phyloP scores from a whole-genome alignment of 2,113 vertebrate genomes.

The Neolamprologus fasciatus region DNA sequence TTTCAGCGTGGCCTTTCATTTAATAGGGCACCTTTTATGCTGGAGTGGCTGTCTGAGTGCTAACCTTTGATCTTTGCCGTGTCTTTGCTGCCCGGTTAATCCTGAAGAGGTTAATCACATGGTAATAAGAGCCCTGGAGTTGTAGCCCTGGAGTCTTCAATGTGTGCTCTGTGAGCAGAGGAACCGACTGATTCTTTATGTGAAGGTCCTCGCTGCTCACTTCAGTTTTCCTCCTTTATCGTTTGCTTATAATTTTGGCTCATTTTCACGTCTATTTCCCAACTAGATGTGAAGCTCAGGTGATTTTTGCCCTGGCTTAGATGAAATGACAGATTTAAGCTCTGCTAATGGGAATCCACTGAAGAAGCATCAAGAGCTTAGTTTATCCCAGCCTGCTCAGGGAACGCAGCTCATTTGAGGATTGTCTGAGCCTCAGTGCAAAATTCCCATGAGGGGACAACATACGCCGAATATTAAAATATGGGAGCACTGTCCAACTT shows the following conservation, averaged over 20 bases:
- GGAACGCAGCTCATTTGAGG: constrained; percentile 2
- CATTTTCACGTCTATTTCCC: background rate
- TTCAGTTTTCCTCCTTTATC: background rate
- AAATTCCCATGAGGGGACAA: background rate
- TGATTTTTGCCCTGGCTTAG: constrained; percentile 34
- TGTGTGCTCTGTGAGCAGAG: background rate
- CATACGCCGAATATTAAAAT: constrained; percentile 5
- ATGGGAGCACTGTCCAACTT: background rate
- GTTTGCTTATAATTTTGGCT: background rate
- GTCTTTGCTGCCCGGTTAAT: constrained; percentile 38
- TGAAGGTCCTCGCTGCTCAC: background rate
- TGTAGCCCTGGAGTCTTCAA: background rate
- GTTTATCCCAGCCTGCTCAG: background rate
- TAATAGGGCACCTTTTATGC: constrained; percentile 36
- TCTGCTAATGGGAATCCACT: constrained; percentile 39
- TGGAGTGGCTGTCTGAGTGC: constrained; percentile 20
- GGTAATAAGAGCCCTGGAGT: constrained; percentile 31
- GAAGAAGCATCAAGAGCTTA: constrained; percentile 47
- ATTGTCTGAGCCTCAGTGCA: background rate
- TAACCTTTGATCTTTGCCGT: constrained; percentile 31
- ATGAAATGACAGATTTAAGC: constrained; percentile 48
- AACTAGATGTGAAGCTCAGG: background rate
- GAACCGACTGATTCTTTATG: background rate
- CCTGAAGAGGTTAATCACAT: constrained; percentile 54
- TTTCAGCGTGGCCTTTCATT: constrained; percentile 23